Percentiles rank a stretch among this genome's conserved stretches.
These are phyloP conservation scores for Platygyra sinensis DNA, from an alignment of 64 coral and sea anemone species.

Conservation along the genomic window DNA sequence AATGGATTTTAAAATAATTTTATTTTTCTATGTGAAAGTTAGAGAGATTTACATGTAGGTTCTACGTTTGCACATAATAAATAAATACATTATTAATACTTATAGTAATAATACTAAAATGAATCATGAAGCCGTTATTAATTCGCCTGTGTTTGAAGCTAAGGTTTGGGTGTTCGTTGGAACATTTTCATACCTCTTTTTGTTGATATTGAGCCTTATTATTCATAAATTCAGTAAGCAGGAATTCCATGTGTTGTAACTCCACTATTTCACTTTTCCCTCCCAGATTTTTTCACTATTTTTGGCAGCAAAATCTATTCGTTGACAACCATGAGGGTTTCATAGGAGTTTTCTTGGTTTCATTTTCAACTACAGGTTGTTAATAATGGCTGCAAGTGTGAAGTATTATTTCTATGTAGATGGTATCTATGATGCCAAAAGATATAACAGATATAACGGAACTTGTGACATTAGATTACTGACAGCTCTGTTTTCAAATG, in stretches of 20 bases:
- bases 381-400: not conserved
- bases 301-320: no score
- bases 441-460: no score
- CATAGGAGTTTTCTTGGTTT: not conserved
- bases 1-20: not conserved
- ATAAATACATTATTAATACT: not conserved
- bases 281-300: no score
- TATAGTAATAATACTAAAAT: not conserved
- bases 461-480: no score
- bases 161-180: not conserved
- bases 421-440: no score
- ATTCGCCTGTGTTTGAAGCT: not conserved
- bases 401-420: not conserved
- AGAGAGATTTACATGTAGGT: not conserved
- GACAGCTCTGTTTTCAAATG: no score
- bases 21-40: conserved; percentile 20
- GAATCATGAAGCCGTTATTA: not conserved
- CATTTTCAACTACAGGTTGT: not conserved
- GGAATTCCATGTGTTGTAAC: no score
- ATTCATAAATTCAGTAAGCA: no score
- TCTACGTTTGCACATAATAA: not conserved
- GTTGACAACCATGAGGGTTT: no score
- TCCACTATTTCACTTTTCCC: no score
- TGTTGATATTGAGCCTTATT: no score
- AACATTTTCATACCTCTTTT: no score